Conservation (phyloP, 2,797 vertebrate species). For the Cossypha dichroa region DNA sequence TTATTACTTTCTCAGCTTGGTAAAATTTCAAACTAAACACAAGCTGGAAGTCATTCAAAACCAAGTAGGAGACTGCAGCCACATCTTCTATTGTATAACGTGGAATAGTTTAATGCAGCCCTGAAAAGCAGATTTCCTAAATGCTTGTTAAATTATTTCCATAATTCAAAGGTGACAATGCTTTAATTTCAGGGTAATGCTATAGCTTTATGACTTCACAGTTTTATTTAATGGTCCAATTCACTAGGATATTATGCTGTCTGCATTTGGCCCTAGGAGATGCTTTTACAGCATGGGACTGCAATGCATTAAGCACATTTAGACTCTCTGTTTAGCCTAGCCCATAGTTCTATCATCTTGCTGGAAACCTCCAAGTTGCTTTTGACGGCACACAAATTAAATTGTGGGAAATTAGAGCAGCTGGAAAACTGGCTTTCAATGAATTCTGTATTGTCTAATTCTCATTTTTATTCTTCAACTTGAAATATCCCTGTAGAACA, state of each 20-base stretch:
- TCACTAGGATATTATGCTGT: constrained; percentile 68
- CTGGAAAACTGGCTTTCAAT: constrained; percentile 45
- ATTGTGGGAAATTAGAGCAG: constrained; percentile 44
- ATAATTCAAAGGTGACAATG: constrained; percentile 74
- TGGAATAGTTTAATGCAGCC: constrained; percentile 51
- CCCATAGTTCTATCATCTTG: constrained; percentile 15
- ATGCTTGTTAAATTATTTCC: constrained; percentile 65
- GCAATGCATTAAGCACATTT: not conserved
- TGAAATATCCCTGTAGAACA: constrained; percentile 42
- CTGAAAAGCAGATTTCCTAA: constrained; percentile 64
- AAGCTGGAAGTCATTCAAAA: constrained; percentile 41
- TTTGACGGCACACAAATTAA: constrained; percentile 42
- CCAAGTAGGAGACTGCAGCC: not conserved
- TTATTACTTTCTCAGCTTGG: constrained; percentile 52
- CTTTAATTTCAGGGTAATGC: constrained; percentile 75
- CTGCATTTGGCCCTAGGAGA: constrained; percentile 57
- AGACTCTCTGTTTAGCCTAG: not conserved
- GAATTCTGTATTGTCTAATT: constrained; percentile 52
- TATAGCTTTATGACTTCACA: constrained; percentile 69
- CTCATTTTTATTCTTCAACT: constrained; percentile 61
- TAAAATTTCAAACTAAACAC: constrained; percentile 14
- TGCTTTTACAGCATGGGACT: constrained; percentile 44
- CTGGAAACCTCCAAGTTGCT: constrained; percentile 30
- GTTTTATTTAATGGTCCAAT: constrained; percentile 77
- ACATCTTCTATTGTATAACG: constrained; percentile 7